A percentile compares a stretch with the other conserved stretches of the same genome.
Conservation (phyloP, 2,113 vertebrate species). For the Otus sunia region DNA sequence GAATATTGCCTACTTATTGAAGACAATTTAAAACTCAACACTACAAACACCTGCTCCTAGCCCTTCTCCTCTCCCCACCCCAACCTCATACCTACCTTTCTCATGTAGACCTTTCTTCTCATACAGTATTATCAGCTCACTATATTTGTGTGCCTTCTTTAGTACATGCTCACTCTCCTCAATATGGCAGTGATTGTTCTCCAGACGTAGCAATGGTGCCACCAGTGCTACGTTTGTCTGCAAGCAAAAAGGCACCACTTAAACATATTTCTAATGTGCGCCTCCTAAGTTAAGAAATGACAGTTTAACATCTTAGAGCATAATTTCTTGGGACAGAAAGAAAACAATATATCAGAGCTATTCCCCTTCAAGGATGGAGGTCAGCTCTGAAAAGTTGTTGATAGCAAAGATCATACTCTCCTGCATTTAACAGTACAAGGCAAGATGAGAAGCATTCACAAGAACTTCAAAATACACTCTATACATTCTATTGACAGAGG, state of each 20-base stretch:
- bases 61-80: background rate
- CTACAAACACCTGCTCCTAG: background rate
- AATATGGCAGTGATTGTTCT: conserved; percentile 98
- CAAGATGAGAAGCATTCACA: background rate
- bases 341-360: background rate
- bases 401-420: background rate
- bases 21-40: background rate
- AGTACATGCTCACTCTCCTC: conserved; percentile 97
- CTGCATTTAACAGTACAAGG: background rate
- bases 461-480: background rate
- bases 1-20: background rate
- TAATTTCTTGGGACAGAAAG: background rate
- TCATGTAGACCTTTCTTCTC: conserved; percentile 97
- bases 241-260: background rate
- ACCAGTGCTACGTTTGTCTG: conserved; percentile 96
- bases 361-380: background rate
- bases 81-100: conserved; percentile 80
- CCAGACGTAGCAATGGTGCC: conserved; percentile 91
- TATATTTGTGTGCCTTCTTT: conserved; percentile 98
- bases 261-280: background rate
- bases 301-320: background rate
- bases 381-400: background rate
- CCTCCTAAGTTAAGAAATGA: background rate
- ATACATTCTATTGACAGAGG: background rate
- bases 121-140: conserved; percentile 97